Percentiles rank a stretch among this genome's conserved stretches.
Evolutionary conservation across 1,140 invertebrate genomes (phyloP).

Genomic region (Neodiprion virginianus): DNA sequence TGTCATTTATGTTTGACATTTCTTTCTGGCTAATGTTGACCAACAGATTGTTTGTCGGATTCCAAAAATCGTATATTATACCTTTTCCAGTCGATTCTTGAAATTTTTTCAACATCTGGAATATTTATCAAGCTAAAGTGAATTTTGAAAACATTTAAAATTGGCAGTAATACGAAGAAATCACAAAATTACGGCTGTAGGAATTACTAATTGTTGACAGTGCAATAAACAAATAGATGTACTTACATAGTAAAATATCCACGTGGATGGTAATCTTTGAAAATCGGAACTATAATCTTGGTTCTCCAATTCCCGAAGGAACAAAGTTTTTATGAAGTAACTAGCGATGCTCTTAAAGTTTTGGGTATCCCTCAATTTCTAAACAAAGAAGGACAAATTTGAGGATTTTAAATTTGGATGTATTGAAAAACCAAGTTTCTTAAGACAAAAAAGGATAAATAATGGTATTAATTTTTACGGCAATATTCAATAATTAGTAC

Average conservation of each 20-base stretch:
- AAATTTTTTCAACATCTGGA: slow-evolving; percentile 42
- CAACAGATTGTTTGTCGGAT: slow-evolving; percentile 37
- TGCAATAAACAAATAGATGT: slow-evolving; percentile 17
- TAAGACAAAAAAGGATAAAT: slow-evolving; percentile 6
- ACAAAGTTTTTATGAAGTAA: slow-evolving; percentile 48
- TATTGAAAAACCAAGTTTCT: not conserved
- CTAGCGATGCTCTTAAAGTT: slow-evolving; percentile 35
- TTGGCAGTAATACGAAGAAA: not conserved
- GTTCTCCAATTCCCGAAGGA: slow-evolving; percentile 26
- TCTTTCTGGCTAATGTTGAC: not conserved
- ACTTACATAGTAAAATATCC: slow-evolving; percentile 25
- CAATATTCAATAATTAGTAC: slow-evolving; percentile 22
- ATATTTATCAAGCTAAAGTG: not conserved
- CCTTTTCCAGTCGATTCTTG: slow-evolving; percentile 11
- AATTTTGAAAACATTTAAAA: too few relatives aligned
- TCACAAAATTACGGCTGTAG: not conserved
- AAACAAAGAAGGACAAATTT: slow-evolving; percentile 17
- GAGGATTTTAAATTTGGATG: slow-evolving; percentile 1
- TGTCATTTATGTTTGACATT: slow-evolving; percentile 22
- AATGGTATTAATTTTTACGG: not conserved
- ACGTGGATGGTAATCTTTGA: slow-evolving; percentile 20
- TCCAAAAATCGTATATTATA: slow-evolving; percentile 36
- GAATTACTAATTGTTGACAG: not conserved
- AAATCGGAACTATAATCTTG: not conserved
- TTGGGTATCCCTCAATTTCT: slow-evolving; percentile 43